Evolutionary conservation across 2,888 invertebrate species (phyloP).

Genomic region (Acanthosoma haemorrhoidale): DNA sequence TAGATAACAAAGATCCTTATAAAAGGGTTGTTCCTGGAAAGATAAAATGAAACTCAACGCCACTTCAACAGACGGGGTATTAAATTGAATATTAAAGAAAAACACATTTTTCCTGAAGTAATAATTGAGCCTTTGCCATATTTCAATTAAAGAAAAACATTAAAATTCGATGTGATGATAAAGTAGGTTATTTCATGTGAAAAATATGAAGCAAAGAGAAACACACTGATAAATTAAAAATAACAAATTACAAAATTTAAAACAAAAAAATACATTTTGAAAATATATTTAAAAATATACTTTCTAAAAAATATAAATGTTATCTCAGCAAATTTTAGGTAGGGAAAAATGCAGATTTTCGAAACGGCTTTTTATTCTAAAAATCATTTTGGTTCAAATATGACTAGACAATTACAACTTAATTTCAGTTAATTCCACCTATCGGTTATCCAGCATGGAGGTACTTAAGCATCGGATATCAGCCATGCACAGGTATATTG

Average conservation of each 20-base stretch:
- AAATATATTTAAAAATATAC: background rate
- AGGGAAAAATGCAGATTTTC: no score
- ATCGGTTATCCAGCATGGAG: no score
- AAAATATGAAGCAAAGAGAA: background rate
- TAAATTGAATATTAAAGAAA: slow-evolving; percentile 14
- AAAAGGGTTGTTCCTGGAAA: background rate
- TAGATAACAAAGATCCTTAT: background rate
- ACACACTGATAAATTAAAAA: background rate
- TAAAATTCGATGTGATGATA: background rate
- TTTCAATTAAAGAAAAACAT: background rate
- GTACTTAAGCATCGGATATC: no score
- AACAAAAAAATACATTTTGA: background rate
- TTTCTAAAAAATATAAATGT: no score
- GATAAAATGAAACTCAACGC: background rate
- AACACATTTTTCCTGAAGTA: background rate
- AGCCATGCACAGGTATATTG: no score
- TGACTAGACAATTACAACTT: no score
- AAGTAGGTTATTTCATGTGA: background rate
- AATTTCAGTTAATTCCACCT: no score
- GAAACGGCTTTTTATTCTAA: no score
- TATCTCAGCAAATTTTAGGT: no score
- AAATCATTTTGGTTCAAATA: no score
- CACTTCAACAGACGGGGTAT: background rate
- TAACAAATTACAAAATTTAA: background rate
- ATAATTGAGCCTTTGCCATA: background rate